A percentile compares a stretch with the other conserved stretches of the same genome.
These are phyloP conservation scores for Palythoa heliodiscus DNA, from an alignment of 92 coral and sea anemone species.

Conservation along the genomic window DNA sequence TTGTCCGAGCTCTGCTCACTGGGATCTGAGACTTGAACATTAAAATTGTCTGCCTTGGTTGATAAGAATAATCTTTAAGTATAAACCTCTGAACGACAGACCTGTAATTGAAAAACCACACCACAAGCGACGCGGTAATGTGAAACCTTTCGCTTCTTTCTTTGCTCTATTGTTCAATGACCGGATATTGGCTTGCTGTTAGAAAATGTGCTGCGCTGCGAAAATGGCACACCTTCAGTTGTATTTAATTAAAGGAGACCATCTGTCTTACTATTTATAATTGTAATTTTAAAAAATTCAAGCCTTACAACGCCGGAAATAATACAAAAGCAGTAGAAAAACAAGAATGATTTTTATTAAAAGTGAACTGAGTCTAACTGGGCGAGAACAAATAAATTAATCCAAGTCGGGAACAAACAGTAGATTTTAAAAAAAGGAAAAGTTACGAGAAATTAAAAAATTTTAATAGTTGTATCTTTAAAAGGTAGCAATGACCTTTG, in stretches of 20 bases:
- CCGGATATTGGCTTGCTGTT: neutral
- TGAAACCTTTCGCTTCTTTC: neutral
- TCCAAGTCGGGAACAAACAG: no score
- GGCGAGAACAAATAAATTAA: no score
- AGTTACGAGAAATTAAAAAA: no score
- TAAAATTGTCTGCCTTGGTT: neutral
- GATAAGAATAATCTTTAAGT: neutral
- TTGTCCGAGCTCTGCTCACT: neutral
- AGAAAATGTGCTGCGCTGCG: neutral
- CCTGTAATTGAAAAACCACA: neutral
- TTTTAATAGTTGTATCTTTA: no score
- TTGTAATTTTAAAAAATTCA: no score
- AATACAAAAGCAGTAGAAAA: no score
- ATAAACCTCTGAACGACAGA: neutral
- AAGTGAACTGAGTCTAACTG: no score
- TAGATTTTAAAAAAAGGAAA: no score
- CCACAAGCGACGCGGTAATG: conserved; percentile 2
- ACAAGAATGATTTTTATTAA: no score
- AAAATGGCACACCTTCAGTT: neutral
- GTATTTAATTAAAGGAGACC: neutral
- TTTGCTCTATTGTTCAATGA: conserved; percentile 2
- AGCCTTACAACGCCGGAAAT: no score
- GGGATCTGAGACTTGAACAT: neutral
- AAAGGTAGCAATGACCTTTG: no score
- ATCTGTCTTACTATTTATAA: no score